These are phyloP conservation scores for Protobothrops mucrosquamatus DNA, from an alignment of 2,113 vertebrate genomes.

Conservation along the genomic window DNA sequence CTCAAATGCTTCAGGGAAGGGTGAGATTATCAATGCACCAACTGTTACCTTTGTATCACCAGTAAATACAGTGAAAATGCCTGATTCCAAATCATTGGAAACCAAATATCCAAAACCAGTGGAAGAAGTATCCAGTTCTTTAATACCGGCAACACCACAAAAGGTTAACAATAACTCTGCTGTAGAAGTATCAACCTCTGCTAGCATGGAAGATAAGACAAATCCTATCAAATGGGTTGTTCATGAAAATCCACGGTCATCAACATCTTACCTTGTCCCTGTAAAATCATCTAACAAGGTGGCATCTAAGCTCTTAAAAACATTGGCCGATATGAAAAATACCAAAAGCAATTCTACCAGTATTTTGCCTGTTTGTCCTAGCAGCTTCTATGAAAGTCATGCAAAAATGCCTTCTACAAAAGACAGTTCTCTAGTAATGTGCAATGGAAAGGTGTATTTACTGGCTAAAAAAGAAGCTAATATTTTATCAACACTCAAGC, in stretches of 20 bases:
- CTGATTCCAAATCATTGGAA: slow-evolving; percentile 44
- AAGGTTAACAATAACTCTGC: slow-evolving; percentile 18
- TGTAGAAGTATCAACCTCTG: slow-evolving; percentile 27
- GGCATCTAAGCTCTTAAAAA: slow-evolving; percentile 74
- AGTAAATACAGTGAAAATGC: slow-evolving; percentile 73
- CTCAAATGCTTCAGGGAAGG: slow-evolving; percentile 48
- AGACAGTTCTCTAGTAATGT: slow-evolving; percentile 82
- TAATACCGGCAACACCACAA: slow-evolving; percentile 47
- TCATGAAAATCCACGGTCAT: slow-evolving; percentile 66
- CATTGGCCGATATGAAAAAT: slow-evolving; percentile 63
- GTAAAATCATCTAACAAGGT: slow-evolving; percentile 70
- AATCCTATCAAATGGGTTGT: slow-evolving; percentile 82
- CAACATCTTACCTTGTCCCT: slow-evolving; percentile 66
- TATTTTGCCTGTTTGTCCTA: slow-evolving; percentile 50
- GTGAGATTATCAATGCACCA: slow-evolving; percentile 52
- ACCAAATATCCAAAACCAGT: slow-evolving; percentile 45
- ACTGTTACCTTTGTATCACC: slow-evolving; percentile 78
- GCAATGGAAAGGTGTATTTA: slow-evolving; percentile 81
- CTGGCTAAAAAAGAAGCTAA: slow-evolving; percentile 74
- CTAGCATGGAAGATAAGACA: slow-evolving; percentile 58
- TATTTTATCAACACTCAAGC: slow-evolving; percentile 46
- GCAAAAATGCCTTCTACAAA: slow-evolving; percentile 63
- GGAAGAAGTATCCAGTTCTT: slow-evolving; percentile 42
- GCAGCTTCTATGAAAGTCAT: slow-evolving; percentile 38
- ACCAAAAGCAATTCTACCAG: slow-evolving; percentile 32